Conservation (phyloP, 2,888 invertebrate species). For the Drosophila macrospina region DNA sequence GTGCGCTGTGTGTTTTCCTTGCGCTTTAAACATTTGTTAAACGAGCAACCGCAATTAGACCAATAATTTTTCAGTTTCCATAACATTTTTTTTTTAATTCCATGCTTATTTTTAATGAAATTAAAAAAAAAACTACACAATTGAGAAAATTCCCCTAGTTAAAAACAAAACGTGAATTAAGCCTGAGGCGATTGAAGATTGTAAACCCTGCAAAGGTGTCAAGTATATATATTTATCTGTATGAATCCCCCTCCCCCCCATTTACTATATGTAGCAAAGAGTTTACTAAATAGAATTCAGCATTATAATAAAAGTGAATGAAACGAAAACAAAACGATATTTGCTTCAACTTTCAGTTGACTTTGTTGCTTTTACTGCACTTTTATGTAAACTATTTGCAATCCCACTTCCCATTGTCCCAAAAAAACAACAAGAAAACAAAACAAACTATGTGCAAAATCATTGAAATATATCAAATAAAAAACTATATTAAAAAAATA, state of each 20-base stretch:
- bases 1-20: conserved; percentile 26
- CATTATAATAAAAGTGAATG: conserved; percentile 48
- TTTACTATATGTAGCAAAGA: conserved; percentile 30
- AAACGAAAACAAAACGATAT: conserved; percentile 4
- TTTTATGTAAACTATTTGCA: conserved; percentile 45
- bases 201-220: conserved; percentile 33
- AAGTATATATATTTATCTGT: conserved; percentile 26
- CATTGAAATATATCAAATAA: conserved; percentile 44
- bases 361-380: conserved; percentile 35
- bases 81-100: conserved; percentile 22
- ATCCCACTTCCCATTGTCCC: conserved; percentile 12
- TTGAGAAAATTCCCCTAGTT: conserved; percentile 49
- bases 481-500: conserved; percentile 40
- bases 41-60: conserved; percentile 61
- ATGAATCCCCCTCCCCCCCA: conserved; percentile 17
- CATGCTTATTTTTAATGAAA: conserved; percentile 60
- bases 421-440: no score
- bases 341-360: conserved; percentile 17
- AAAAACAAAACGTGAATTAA: conserved; percentile 44
- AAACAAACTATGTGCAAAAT: conserved; percentile 35
- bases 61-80: conserved; percentile 47
- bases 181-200: conserved; percentile 48
- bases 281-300: conserved; percentile 20
- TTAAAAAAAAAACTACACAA: conserved; percentile 41
- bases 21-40: conserved; percentile 60